Evolutionary conservation across 2,888 invertebrate species (phyloP), one percentile per base, ranked within the genome.

Genomic region (Cistogaster globosa): DNA sequence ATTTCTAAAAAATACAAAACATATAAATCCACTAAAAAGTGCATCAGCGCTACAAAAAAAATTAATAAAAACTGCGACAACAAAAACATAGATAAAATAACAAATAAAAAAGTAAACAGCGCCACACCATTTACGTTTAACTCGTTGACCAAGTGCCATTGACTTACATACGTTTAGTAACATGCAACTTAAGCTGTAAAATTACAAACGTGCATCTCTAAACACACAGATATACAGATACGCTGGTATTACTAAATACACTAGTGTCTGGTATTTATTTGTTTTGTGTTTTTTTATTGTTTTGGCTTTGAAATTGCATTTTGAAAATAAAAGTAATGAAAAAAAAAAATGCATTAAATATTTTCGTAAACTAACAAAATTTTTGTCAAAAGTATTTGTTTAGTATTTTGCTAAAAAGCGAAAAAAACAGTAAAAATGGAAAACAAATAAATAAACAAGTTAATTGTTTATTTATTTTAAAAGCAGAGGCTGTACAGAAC

Each of bases 101-200:
- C 6, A 48, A n/a, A 16, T 3, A 48, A 48, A 14, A 48, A 14
- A 16, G 12, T 42, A 42, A 42, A 42, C 42, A n/a, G n/a, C 45
- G n/a, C 1, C 16, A 48, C 16, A 48, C 45, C 45, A 85, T 78
- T 74, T 85, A 78, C 85, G 69, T 67, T 74, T 78, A 82, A 85
- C 78, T 78, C 78, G 77, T 82, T 85, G 85, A 85, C 85, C 85
- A 71, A 85, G 78, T 85, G 82, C 85, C 85, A 85, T 85, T 85
- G 85, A 82, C 85, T 85, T 69, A 85, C 74, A 82, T 85, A 75
- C 74, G 74, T 80, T 74, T 60, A 42, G 65, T 38, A 32, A 36
- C 74, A 60, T 67, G 51, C 58, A 67, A 58, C 60, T 67, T 38
- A 60, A 80, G 58, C 45, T 42, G 60, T 67, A 32, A 67, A 55